phyloP scores from a whole-genome alignment of 2,888 invertebrate species.

The Isotomurus palustris region DNA sequence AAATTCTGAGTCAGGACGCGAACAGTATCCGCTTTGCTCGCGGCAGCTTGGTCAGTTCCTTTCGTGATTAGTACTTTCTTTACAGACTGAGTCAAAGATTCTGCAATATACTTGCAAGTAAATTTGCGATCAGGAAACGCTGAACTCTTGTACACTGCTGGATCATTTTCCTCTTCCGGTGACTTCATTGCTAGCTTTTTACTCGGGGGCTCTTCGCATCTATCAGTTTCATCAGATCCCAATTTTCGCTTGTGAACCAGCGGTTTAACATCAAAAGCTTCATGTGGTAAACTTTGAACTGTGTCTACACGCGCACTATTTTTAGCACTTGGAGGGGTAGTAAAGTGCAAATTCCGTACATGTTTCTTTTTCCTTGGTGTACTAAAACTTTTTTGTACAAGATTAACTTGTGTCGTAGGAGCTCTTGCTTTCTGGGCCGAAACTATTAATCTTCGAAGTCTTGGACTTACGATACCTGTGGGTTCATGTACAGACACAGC shows the following conservation, averaged over 20 bases:
- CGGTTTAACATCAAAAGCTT: no score
- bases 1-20: no score
- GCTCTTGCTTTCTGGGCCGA: slow-evolving; percentile 26
- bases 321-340: slow-evolving; percentile 41
- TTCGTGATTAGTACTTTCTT: background rate
- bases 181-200: no score
- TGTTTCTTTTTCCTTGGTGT: slow-evolving; percentile 42
- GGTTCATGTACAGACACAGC: background rate
- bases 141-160: slow-evolving; percentile 1
- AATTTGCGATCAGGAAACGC: slow-evolving; percentile 11
- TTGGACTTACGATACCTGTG: slow-evolving; percentile 19
- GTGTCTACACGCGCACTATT: background rate
- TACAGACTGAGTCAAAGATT: background rate
- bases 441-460: slow-evolving; percentile 16
- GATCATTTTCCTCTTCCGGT: no score
- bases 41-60: background rate
- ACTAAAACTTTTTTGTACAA: slow-evolving; percentile 36
- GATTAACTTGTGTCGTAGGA: background rate
- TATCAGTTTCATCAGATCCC: no score
- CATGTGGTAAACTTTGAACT: no score
- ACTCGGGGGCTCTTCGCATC: no score
- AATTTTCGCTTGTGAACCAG: no score
- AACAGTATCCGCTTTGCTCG: background rate
- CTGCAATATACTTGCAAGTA: background rate
- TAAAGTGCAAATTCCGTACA: slow-evolving; percentile 39